Evolutionary conservation across 1,140 invertebrate genomes (phyloP).

Genomic region (Drosophila novamexicana): DNA sequence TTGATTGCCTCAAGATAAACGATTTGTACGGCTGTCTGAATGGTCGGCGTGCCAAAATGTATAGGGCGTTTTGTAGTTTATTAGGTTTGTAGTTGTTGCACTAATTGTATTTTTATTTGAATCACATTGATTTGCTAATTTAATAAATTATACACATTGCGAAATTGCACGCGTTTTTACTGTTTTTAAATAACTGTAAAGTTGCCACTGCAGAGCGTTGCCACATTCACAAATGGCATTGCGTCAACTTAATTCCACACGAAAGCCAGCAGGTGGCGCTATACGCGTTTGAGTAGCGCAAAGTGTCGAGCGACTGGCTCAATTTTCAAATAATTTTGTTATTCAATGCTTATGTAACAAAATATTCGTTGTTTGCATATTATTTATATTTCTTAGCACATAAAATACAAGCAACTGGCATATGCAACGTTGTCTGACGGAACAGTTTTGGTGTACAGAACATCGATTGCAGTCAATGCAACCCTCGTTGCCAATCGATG

Average conservation of each 20-base stretch:
- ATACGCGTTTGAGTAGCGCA: no score
- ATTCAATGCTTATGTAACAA: no score
- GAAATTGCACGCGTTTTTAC: not conserved
- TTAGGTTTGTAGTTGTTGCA: slow-evolving; percentile 85
- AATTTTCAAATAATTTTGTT: no score
- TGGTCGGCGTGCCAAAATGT: slow-evolving; percentile 85
- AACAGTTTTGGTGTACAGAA: no score
- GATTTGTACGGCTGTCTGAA: slow-evolving; percentile 88
- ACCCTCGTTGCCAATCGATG: not conserved
- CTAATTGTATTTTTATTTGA: slow-evolving; percentile 44
- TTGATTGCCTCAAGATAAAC: slow-evolving; percentile 90
- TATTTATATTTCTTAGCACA: no score
- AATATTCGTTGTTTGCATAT: no score
- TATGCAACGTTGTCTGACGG: not conserved
- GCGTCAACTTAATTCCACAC: no score
- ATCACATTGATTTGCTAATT: slow-evolving; percentile 81
- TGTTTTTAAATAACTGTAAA: not conserved
- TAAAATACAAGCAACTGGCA: not conserved
- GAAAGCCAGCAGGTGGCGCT: no score
- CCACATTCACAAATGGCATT: not conserved
- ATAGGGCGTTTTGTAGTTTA: slow-evolving; percentile 87
- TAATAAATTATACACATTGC: slow-evolving; percentile 43
- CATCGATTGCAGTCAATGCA: not conserved
- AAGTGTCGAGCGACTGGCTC: no score
- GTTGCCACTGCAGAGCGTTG: slow-evolving; percentile 9